Evolutionary conservation across 2,888 invertebrate species (phyloP).

Genomic region (Teinopalpus imperialis): DNA sequence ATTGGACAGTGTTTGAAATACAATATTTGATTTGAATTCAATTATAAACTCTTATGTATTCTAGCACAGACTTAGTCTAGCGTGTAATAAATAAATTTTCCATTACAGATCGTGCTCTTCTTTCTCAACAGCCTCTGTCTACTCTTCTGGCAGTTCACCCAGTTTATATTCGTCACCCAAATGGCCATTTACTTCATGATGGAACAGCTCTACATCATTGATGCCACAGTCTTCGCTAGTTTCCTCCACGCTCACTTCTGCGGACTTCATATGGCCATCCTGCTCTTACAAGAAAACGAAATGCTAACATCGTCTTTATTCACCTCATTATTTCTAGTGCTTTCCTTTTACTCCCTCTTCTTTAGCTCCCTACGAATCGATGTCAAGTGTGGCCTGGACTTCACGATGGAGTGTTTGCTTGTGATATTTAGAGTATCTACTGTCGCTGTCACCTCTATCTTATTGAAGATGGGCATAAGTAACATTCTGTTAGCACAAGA

Average conservation of each 20-base stretch:
- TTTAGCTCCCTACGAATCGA: constrained; percentile 58
- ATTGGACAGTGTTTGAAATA: too few species aligned
- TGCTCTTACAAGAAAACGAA: constrained; percentile 68
- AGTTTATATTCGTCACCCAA: constrained; percentile 91
- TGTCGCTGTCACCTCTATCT: constrained; percentile 46
- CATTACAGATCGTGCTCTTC: constrained; percentile 63
- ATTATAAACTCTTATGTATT: too few species aligned
- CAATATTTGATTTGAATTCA: too few species aligned
- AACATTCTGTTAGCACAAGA: constrained; percentile 63
- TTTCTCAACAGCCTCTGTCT: constrained; percentile 71
- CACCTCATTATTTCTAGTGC: constrained; percentile 64
- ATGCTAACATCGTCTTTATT: constrained; percentile 76
- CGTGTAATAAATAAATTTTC: too few species aligned
- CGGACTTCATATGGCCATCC: constrained; percentile 61
- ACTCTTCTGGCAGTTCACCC: constrained; percentile 90
- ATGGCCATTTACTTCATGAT: constrained; percentile 86
- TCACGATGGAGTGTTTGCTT: constrained; percentile 52
- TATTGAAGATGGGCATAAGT: constrained; percentile 63
- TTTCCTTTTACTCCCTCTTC: constrained; percentile 57
- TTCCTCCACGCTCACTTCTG: constrained; percentile 69
- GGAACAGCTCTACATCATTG: constrained; percentile 82
- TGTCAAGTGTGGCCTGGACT: constrained; percentile 49
- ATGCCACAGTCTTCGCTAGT: constrained; percentile 56
- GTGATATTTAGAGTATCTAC: constrained; percentile 48
- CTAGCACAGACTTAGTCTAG: too few species aligned